Percentiles rank a stretch among this genome's conserved stretches.
These are phyloP conservation scores for Nemotelus nigrinus DNA, from an alignment of 2,888 invertebrate genomes.

Conservation along the genomic window DNA sequence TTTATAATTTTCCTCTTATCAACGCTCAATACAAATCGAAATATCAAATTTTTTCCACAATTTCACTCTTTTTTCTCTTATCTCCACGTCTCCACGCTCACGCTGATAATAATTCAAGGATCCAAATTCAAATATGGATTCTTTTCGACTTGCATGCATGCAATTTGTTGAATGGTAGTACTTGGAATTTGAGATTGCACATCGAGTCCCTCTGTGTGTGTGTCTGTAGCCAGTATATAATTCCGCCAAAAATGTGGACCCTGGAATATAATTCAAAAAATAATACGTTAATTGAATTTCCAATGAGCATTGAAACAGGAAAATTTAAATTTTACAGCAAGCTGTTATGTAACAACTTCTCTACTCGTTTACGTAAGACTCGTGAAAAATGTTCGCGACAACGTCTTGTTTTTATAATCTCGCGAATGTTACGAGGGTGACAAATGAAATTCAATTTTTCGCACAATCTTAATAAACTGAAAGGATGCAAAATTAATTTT, in stretches of 20 bases:
- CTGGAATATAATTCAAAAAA: constrained; percentile 20
- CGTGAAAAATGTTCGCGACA: too few relatives aligned
- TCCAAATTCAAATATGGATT: too few relatives aligned
- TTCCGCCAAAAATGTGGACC: constrained; percentile 38
- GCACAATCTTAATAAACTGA: constrained; percentile 48
- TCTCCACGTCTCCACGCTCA: neutral
- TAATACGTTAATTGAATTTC: neutral
- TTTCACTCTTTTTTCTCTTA: neutral
- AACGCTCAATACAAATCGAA: constrained; percentile 14
- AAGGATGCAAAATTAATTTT: constrained; percentile 7
- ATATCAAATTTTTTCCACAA: constrained; percentile 40
- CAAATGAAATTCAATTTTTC: constrained; percentile 50
- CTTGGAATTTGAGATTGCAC: constrained; percentile 33
- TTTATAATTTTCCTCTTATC: constrained; percentile 64
- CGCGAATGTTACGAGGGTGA: constrained; percentile 22
- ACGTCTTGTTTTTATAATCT: too few relatives aligned
- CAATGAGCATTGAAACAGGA: too few relatives aligned
- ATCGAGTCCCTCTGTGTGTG: constrained; percentile 5
- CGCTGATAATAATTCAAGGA: too few relatives aligned
- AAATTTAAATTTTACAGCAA: neutral
- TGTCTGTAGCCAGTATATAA: constrained; percentile 9
- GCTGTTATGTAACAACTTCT: too few relatives aligned
- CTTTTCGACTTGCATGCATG: neutral
- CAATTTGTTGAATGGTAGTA: neutral
- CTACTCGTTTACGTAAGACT: too few relatives aligned